Evolutionary conservation across 2,888 invertebrate species (phyloP).

Genomic region (Sympetrum striolatum): DNA sequence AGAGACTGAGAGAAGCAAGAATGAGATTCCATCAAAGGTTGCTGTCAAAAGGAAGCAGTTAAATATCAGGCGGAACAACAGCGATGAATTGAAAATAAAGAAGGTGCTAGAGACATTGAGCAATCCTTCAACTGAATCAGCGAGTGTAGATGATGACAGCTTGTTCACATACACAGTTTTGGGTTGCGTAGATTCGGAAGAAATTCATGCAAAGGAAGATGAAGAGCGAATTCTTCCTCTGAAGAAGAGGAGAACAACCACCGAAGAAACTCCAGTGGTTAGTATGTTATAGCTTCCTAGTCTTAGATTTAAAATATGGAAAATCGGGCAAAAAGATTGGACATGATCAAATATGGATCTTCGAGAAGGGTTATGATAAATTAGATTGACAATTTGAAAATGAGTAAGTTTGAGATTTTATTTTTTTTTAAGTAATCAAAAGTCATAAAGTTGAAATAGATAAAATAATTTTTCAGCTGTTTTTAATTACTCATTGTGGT

Average conservation of each 20-base stretch:
- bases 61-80: not conserved
- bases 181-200: not conserved
- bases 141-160: constrained; percentile 3
- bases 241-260: constrained; percentile 27
- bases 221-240: not conserved
- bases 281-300: not conserved
- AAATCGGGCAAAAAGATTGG: too few relatives aligned
- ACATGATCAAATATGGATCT: too few relatives aligned
- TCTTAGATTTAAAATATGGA: too few relatives aligned
- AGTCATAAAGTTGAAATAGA: too few relatives aligned
- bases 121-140: not conserved
- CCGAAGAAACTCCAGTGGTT: not conserved
- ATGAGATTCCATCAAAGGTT: not conserved
- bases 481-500: too few relatives aligned
- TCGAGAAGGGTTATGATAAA: too few relatives aligned
- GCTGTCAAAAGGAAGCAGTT: not conserved
- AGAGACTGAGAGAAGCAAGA: not conserved
- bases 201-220: not conserved
- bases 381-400: too few relatives aligned
- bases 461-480: too few relatives aligned
- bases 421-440: too few relatives aligned
- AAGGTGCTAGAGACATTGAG: not conserved
- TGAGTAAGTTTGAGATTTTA: too few relatives aligned
- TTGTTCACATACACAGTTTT: not conserved
- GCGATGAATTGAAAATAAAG: not conserved